These are phyloP conservation scores for Nilaparvata lugens DNA, from an alignment of 1,140 invertebrate genomes.

Conservation along the genomic window DNA sequence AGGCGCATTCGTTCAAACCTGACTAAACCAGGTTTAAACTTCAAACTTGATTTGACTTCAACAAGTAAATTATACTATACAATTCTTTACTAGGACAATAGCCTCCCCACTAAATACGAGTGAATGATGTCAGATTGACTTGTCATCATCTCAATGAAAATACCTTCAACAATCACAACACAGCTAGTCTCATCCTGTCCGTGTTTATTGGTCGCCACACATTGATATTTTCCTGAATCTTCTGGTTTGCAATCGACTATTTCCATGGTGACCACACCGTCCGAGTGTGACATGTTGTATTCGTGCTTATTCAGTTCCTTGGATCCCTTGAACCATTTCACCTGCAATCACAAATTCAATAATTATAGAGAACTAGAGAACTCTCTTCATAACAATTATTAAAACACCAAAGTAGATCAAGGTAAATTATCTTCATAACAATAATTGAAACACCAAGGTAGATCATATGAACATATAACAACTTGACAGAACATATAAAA, in stretches of 20 bases:
- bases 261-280: constrained; percentile 94
- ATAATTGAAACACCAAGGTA: no score
- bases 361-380: no score
- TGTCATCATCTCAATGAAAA: not conserved
- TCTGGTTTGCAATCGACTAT: constrained; percentile 87
- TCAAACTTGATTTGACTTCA: no score
- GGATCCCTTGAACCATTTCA: constrained; percentile 87
- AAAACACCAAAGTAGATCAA: no score
- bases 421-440: no score
- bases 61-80: no score
- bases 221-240: constrained; percentile 94
- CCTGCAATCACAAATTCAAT: constrained; percentile 34
- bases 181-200: constrained; percentile 92
- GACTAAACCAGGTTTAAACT: no score
- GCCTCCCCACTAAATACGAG: no score
- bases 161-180: constrained; percentile 94
- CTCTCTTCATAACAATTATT: no score
- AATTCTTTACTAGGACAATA: no score
- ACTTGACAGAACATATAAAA: not conserved
- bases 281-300: constrained; percentile 77
- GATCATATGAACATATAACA: not conserved
- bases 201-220: constrained; percentile 82
- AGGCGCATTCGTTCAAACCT: no score
- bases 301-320: constrained; percentile 83
- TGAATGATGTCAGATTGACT: not conserved